These are phyloP conservation scores for Trypoxylon attenuatum DNA, from an alignment of 2,888 invertebrate species.

Conservation along the genomic window DNA sequence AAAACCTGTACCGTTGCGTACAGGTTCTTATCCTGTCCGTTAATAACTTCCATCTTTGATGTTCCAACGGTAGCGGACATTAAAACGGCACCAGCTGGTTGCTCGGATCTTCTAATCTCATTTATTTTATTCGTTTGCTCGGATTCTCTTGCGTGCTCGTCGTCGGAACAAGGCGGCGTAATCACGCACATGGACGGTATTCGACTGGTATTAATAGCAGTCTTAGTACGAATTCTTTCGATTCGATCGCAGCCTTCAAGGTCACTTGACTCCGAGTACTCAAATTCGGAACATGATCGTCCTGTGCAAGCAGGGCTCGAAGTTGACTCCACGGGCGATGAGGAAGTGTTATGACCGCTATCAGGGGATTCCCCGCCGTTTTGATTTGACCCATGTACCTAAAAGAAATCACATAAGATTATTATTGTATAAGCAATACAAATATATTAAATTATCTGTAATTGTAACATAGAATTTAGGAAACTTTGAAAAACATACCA, in stretches of 20 bases:
- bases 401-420: background rate
- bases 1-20: constrained; percentile 71
- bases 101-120: constrained; percentile 42
- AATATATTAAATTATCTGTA: too few relatives aligned
- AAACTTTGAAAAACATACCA: constrained; percentile 55
- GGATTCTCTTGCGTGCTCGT: constrained; percentile 80
- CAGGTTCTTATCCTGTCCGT: constrained; percentile 71
- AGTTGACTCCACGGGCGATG: constrained; percentile 85
- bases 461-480: too few relatives aligned
- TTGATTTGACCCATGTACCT: constrained; percentile 73
- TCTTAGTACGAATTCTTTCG: constrained; percentile 89
- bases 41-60: constrained; percentile 72
- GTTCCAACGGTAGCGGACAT: constrained; percentile 73
- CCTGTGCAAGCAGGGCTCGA: constrained; percentile 83
- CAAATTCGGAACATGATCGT: constrained; percentile 85
- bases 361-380: constrained; percentile 86
- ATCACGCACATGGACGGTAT: constrained; percentile 96
- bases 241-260: constrained; percentile 91
- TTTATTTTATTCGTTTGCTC: constrained; percentile 60
- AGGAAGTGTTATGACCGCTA: constrained; percentile 88
- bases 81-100: constrained; percentile 58
- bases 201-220: constrained; percentile 89
- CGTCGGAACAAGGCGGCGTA: constrained; percentile 91
- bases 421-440: background rate
- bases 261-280: constrained; percentile 91